phyloP scores from a whole-genome alignment of 1,140 invertebrate genomes.

The Bombus affinis region DNA sequence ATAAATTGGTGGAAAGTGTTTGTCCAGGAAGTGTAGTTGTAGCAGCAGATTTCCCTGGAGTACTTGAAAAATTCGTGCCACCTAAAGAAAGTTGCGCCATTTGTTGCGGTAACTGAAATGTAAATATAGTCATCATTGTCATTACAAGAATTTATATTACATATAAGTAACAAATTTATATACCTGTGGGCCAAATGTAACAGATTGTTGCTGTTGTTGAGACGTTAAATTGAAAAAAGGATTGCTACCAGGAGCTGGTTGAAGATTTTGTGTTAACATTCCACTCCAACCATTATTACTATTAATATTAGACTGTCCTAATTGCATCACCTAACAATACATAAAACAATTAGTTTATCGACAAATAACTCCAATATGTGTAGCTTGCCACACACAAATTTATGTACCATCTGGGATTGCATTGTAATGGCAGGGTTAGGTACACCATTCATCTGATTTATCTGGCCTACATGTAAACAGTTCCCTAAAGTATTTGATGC shows the following conservation, averaged over 20 bases:
- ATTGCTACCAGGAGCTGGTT: constrained; percentile 81
- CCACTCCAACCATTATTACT: constrained; percentile 80
- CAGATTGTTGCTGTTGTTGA: constrained; percentile 65
- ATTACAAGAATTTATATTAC: neutral
- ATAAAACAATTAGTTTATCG: constrained; percentile 11
- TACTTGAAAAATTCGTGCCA: constrained; percentile 67
- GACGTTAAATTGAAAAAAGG: constrained; percentile 80
- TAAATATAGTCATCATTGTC: constrained; percentile 29
- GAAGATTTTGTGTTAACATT: constrained; percentile 78
- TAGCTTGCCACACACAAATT: neutral
- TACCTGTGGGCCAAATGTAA: constrained; percentile 72
- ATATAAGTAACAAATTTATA: constrained; percentile 14
- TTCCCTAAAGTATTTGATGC: constrained; percentile 68
- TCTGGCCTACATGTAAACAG: constrained; percentile 60
- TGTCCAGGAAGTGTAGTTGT: constrained; percentile 75
- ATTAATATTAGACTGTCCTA: constrained; percentile 73
- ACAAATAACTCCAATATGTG: constrained; percentile 3
- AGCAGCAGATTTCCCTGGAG: constrained; percentile 71
- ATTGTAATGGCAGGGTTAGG: constrained; percentile 72
- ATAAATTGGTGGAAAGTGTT: constrained; percentile 83
- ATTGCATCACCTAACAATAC: constrained; percentile 72
- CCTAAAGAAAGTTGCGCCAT: constrained; percentile 83
- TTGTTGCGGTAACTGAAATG: constrained; percentile 83
- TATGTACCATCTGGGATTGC: constrained; percentile 75
- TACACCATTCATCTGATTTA: constrained; percentile 74